phyloP scores from a whole-genome alignment of 2,888 invertebrate genomes.

The Chaetoderma sp. region DNA sequence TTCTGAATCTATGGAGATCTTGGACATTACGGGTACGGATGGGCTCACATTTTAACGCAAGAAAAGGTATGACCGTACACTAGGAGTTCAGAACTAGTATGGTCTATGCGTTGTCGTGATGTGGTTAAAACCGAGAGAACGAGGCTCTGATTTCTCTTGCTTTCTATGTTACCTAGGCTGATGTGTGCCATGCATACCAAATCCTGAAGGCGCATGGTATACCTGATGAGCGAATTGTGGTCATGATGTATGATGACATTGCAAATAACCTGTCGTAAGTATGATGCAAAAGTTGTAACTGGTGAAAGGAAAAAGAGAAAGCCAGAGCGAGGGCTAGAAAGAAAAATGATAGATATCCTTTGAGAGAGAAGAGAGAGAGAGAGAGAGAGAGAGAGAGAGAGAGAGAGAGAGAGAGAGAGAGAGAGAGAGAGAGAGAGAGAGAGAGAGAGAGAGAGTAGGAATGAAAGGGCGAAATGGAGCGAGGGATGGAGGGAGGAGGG shows the following conservation, averaged over 20 bases:
- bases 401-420: constrained; percentile 9
- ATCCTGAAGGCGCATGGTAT: constrained; percentile 75
- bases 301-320: constrained; percentile 2
- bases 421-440: constrained; percentile 13
- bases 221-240: too few relatives aligned
- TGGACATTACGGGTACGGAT: too few relatives aligned
- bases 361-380: constrained; percentile 1
- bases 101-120: too few relatives aligned
- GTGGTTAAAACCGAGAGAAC: too few relatives aligned
- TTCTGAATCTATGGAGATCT: too few relatives aligned
- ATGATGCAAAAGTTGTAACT: background rate
- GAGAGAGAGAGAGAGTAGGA: background rate
- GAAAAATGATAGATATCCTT: background rate
- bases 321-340: background rate
- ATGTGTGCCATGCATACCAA: too few relatives aligned
- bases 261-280: constrained; percentile 71
- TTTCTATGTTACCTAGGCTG: too few relatives aligned
- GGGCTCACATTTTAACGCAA: too few relatives aligned
- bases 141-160: too few relatives aligned
- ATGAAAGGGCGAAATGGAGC: background rate
- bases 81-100: too few relatives aligned
- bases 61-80: too few relatives aligned
- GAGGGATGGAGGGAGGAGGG: background rate
- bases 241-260: too few relatives aligned
- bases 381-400: constrained; percentile 14